A percentile compares a stretch with the other conserved stretches of the same genome.
These are phyloP conservation scores for Leucophenga montana DNA, from an alignment of 2,888 invertebrate species.

Conservation along the genomic window DNA sequence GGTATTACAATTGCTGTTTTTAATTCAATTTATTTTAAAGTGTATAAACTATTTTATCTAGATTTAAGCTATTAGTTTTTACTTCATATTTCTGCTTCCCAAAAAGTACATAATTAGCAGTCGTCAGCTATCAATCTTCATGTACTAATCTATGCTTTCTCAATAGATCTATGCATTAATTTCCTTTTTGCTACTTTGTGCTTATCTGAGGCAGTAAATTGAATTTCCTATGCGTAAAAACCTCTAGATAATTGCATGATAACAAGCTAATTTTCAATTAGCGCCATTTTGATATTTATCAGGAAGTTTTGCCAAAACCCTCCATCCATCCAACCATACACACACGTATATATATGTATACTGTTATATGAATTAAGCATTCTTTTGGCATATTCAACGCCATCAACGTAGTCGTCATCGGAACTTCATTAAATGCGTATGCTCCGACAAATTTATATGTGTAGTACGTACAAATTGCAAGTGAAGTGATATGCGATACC, in stretches of 20 bases:
- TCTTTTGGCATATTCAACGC: slow-evolving; percentile 41
- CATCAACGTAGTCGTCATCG: slow-evolving; percentile 6
- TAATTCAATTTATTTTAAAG: not conserved
- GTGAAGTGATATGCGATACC: not conserved
- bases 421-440: slow-evolving; percentile 43
- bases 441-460: slow-evolving; percentile 27
- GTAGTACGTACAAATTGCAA: slow-evolving; percentile 16
- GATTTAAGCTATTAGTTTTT: too few relatives aligned
- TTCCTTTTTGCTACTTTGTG: not conserved
- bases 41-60: too few relatives aligned
- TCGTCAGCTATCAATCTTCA: too few relatives aligned
- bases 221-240: slow-evolving; percentile 34
- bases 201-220: slow-evolving; percentile 9
- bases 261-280: slow-evolving; percentile 66
- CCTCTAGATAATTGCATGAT: slow-evolving; percentile 59
- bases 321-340: slow-evolving; percentile 25
- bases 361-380: slow-evolving; percentile 61
- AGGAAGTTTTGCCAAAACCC: slow-evolving; percentile 19
- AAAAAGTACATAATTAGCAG: too few relatives aligned
- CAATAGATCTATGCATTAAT: too few relatives aligned
- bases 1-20: too few relatives aligned
- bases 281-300: slow-evolving; percentile 60
- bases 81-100: too few relatives aligned
- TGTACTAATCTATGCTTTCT: too few relatives aligned
- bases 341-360: too few relatives aligned